Evolutionary conservation across 2,113 vertebrate genomes (phyloP).

Genomic region (Todiramphus saurophagus): DNA sequence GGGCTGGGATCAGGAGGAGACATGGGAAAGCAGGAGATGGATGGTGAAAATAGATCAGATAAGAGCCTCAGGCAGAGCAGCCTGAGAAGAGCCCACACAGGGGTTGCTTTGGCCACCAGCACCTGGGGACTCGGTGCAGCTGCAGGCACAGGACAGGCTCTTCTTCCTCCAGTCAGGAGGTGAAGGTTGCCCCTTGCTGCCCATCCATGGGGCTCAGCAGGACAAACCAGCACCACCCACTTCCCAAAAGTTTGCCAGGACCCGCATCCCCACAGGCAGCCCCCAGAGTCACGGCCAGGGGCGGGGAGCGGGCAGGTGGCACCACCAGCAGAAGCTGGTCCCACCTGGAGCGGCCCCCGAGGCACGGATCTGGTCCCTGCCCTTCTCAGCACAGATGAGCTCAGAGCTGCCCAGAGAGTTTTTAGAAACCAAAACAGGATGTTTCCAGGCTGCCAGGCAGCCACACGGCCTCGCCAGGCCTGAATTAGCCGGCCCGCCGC

Average conservation of each 20-base stretch:
- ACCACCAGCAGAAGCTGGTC: neutral
- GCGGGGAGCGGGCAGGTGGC: neutral
- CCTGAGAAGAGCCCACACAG: neutral
- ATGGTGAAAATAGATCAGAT: constrained; percentile 18
- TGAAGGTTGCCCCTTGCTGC: neutral
- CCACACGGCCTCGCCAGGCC: constrained; percentile 5
- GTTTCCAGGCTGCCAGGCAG: constrained; percentile 18
- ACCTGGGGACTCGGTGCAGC: neutral
- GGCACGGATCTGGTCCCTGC: neutral
- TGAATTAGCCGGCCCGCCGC: constrained; percentile 13
- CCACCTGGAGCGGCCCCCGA: rapidly evolving
- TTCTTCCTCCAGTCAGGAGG: rapidly evolving
- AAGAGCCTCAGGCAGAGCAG: constrained; percentile 6
- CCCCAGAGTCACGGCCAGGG: rapidly evolving
- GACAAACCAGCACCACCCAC: neutral
- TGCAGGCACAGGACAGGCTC: neutral
- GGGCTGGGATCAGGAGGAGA: neutral
- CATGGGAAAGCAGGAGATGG: neutral
- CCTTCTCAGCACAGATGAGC: constrained; percentile 18
- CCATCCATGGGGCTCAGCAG: rapidly evolving
- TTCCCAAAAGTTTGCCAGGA: neutral
- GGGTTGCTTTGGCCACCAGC: neutral
- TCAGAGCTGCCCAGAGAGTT: neutral
- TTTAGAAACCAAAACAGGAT: constrained; percentile 66
- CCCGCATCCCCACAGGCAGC: neutral